Evolutionary conservation across 2,888 invertebrate species (phyloP), one percentile per base, ranked within the genome.

Genomic region (Agrotis segetum): DNA sequence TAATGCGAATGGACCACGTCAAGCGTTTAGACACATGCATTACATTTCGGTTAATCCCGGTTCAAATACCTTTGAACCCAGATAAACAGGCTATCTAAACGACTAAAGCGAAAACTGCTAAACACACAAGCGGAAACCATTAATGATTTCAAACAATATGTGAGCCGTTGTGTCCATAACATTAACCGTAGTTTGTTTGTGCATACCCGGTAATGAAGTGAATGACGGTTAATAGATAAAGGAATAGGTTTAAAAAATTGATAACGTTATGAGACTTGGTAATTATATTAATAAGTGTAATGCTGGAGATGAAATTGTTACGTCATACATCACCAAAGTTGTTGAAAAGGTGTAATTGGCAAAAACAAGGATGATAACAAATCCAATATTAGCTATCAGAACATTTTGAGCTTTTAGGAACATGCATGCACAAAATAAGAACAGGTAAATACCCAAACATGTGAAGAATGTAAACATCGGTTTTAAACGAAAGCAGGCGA

Each of bases 111-210:
- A 76, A 71, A 81, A 77, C 74, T 70, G 74, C 75, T 71, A 83
- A 82, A 77, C 65, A 60, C 74, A 77, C 71, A 67, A 76, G 81
- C 86, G 86, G 88, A 88, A 88, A 87, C 83, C 73, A 79, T 81
- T 82, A 79, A 83, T 68, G 83, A 78, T 68, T 81, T 81, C 79
- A 78, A 83, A 88, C 85, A 88, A 88, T 86, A 85, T 88, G 85
- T 85, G 84, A 83, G 76, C 69, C 78, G 74, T 67, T 77, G 78
- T 84, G 72, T 80, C 62, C 77, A 74, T 82, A 77, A 83, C 80
- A 84, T 80, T 77, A 74, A 62, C 67, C 58, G 73, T 71, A 68
- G 67, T 68, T 72, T 82, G 80, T 82, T 82, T 78, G 64, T 56
- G 53, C 44, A 60, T 21, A 60, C 49, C 21, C 56, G 61, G 58